These are phyloP conservation scores for Tenualosa ilisha DNA, from an alignment of 2,797 vertebrate genomes.

Conservation along the genomic window DNA sequence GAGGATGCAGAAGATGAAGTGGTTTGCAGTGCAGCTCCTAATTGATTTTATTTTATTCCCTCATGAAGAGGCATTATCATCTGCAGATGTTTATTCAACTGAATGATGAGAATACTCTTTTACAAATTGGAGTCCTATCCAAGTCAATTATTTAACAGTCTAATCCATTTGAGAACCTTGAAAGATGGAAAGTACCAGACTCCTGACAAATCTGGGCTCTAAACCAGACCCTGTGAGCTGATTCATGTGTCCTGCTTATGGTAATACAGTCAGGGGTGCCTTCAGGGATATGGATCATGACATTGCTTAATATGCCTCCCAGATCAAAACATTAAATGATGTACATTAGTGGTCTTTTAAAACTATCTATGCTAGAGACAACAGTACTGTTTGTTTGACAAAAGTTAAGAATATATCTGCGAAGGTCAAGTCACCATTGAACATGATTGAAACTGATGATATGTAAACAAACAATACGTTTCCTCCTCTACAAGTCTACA, in stretches of 20 bases:
- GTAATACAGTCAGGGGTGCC: background rate
- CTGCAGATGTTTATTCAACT: background rate
- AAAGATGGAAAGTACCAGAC: background rate
- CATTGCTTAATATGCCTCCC: background rate
- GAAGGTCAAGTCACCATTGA: background rate
- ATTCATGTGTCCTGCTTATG: background rate
- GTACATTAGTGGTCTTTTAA: background rate
- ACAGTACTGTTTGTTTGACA: too few species aligned
- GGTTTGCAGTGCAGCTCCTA: background rate
- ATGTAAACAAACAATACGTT: background rate
- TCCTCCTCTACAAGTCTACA: background rate
- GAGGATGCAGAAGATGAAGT: background rate
- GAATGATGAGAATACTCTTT: background rate
- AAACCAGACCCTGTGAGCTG: background rate
- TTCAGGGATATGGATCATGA: too few species aligned
- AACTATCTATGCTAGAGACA: background rate
- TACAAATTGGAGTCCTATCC: background rate
- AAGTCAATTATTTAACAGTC: conserved; percentile 1
- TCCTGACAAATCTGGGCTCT: too few species aligned
- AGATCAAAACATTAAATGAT: background rate
- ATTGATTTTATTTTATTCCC: background rate
- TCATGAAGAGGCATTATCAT: background rate
- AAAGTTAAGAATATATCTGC: too few species aligned
- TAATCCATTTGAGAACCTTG: background rate
- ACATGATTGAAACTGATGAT: background rate